Evolutionary conservation across 2,113 vertebrate species (phyloP).

Genomic region (Chloroceryle aenea): DNA sequence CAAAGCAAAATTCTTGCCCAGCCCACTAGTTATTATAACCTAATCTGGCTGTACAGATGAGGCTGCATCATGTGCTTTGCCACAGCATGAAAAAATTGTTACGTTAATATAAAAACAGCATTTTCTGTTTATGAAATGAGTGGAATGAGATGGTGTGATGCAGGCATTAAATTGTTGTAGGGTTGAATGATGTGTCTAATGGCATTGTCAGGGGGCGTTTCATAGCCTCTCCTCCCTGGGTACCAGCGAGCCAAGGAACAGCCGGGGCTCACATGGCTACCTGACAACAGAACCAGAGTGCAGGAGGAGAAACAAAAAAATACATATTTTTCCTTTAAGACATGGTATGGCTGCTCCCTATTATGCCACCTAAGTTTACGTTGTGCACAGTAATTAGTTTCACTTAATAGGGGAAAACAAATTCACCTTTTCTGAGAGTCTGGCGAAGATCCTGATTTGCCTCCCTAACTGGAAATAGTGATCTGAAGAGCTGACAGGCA

Average conservation of each 20-base stretch:
- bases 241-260: background rate
- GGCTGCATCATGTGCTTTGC: background rate
- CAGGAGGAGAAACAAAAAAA: background rate
- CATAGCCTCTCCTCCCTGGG: background rate
- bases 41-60: background rate
- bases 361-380: background rate
- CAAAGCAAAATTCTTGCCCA: background rate
- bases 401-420: background rate
- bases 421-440: background rate
- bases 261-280: background rate
- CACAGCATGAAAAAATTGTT: background rate
- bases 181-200: background rate
- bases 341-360: background rate
- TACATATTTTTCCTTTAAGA: background rate
- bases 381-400: background rate
- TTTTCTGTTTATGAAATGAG: background rate
- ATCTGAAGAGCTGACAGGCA: background rate
- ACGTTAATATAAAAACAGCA: background rate
- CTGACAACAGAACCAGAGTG: background rate
- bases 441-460: background rate
- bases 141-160: background rate
- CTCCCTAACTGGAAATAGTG: background rate
- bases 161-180: background rate
- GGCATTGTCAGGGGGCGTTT: background rate
- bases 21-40: background rate